Conservation (phyloP, 2,888 invertebrate species). For the Bembecia ichneumoniformis region DNA sequence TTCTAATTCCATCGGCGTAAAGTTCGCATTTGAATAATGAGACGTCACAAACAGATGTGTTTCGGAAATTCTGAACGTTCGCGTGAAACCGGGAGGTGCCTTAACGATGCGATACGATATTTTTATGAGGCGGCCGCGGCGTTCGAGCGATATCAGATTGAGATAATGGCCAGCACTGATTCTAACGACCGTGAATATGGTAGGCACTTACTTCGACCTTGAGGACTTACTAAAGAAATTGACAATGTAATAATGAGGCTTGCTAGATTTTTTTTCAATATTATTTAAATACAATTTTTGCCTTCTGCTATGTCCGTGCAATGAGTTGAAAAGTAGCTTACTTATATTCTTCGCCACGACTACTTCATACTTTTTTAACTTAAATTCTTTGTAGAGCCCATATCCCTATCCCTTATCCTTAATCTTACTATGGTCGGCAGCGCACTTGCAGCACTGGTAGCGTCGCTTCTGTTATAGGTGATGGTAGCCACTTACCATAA, state of each 20-base stretch:
- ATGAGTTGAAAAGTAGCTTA: too few relatives aligned
- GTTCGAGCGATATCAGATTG: conserved; percentile 4
- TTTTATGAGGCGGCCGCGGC: conserved; percentile 2
- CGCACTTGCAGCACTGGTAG: too few relatives aligned
- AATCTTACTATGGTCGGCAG: too few relatives aligned
- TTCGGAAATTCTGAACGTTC: not conserved
- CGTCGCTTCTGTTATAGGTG: too few relatives aligned
- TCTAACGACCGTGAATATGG: conserved; percentile 5
- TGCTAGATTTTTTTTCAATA: too few relatives aligned
- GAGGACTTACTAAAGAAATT: not conserved
- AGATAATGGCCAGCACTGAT: conserved; percentile 3
- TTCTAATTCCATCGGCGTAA: not conserved
- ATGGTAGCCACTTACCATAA: too few relatives aligned
- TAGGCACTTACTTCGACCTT: conserved; percentile 4
- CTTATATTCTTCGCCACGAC: too few relatives aligned
- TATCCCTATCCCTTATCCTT: too few relatives aligned
- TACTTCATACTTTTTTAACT: too few relatives aligned
- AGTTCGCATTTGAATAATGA: not conserved
- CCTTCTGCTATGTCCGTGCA: too few relatives aligned
- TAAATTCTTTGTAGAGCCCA: too few relatives aligned
- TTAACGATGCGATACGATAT: conserved; percentile 2
- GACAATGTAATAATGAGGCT: not conserved
- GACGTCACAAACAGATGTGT: not conserved
- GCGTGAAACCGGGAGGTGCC: not conserved
- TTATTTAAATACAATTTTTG: too few relatives aligned